Evolutionary conservation across 2,888 invertebrate species (phyloP).

Genomic region (Silvanus unidentatus): DNA sequence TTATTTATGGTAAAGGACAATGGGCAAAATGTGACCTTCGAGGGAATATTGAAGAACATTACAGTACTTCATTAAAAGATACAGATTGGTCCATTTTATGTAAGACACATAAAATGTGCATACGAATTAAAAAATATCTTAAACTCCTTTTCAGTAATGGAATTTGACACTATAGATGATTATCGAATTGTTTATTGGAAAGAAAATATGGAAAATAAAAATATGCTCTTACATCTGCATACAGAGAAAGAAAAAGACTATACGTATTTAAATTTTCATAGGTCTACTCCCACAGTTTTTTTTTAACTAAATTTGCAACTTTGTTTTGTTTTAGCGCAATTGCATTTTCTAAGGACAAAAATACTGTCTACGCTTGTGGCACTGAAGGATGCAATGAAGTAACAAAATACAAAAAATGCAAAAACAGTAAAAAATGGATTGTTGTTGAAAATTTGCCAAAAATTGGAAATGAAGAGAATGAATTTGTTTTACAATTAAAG

Average conservation of each 20-base stretch:
- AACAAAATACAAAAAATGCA: slow-evolving; percentile 47
- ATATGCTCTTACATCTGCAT: slow-evolving; percentile 49
- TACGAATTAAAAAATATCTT: neutral
- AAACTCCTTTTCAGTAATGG: slow-evolving; percentile 52
- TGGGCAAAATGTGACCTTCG: slow-evolving; percentile 77
- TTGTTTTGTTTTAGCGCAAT: slow-evolving; percentile 54
- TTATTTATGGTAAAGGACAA: slow-evolving; percentile 68
- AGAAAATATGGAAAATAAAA: slow-evolving; percentile 70
- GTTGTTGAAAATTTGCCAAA: slow-evolving; percentile 58
- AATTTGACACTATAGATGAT: slow-evolving; percentile 62
- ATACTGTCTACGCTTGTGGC: slow-evolving; percentile 64
- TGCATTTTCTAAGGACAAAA: slow-evolving; percentile 62
- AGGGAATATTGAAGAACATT: slow-evolving; percentile 63
- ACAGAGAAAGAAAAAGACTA: slow-evolving; percentile 20
- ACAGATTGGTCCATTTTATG: slow-evolving; percentile 68
- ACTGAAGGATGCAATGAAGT: slow-evolving; percentile 56
- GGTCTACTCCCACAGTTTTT: slow-evolving; percentile 17
- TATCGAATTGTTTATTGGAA: slow-evolving; percentile 76
- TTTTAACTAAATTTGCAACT: too few species aligned
- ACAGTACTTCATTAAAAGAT: slow-evolving; percentile 52
- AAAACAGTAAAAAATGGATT: slow-evolving; percentile 53
- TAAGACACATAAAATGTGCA: slow-evolving; percentile 35
- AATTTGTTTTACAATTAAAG: slow-evolving; percentile 74
- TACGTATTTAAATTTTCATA: slow-evolving; percentile 26
- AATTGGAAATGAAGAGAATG: slow-evolving; percentile 64